Base-by-base conservation (phyloP, 1,140 invertebrate species). In the Mactra quadrangularis region DNA sequence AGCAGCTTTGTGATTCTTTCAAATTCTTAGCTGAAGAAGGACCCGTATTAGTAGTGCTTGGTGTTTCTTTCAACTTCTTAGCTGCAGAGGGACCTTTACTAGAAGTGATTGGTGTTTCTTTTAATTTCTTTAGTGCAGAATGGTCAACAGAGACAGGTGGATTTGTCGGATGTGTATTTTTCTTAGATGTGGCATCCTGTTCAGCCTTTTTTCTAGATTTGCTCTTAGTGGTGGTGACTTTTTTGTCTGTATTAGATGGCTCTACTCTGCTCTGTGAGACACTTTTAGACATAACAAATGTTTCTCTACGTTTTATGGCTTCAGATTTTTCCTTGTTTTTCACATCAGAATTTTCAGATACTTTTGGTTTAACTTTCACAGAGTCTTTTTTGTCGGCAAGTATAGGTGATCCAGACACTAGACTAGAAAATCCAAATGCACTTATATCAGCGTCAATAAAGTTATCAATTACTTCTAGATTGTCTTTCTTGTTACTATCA, bases 391-490 rank as follows among this genome's bases (percentile, higher is more conserved):
- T 78, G 22, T 66, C 50, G 19, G 22, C 47, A 38, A 22, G 0
- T 33, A 81, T 81, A 19, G 77, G 77, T n/a, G 77, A 81, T 0
- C 64, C 77, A 15, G 77, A 81, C 1, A 81, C 77, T 33, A 81
- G 38, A 45, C 71, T 64, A 45, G 45, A 29, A 71, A 81, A 81
- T 13, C 77, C 77, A 81, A 81, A 81, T 47, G 66, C 45, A 68
- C 77, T 81, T 19, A 81, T 60, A 31, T 81, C 77, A 57, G 45
- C 47, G 31, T 81, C 77, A 17, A 33, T 3, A 27, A 29, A 29
- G n/a, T 35, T 55, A 13, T 72, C 35, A 22, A 35, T 35, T 31
- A 15, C 7, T 6, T 25, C n/a, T n/a, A n/a, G n/a, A n/a, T n/a
- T n/a, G 1, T 55, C 27, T 35, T 7, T 38, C 13, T 35, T 35